Evolutionary conservation across 2,113 vertebrate species (phyloP), one percentile per base, ranked within the genome.

Genomic region (Otus sunia): DNA sequence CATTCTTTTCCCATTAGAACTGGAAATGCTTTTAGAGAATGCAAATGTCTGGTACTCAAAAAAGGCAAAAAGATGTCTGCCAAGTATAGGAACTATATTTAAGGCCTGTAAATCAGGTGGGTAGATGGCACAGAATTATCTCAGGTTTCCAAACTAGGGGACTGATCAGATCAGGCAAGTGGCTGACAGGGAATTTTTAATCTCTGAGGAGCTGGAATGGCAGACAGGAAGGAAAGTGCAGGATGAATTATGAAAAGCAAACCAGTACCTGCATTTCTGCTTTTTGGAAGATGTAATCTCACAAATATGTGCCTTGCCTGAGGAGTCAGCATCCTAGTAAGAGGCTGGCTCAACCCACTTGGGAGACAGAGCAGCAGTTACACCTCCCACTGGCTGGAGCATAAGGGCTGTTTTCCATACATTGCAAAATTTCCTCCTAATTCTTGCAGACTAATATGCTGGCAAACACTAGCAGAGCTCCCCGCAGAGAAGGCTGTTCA

Each of bases 241-340:
- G 75, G 41, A 50, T 45, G 55, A 84, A 71, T 74, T 53, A 83
- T 77, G 64, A 80, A 91, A 94, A 96, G 88, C 72, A 94, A 91
- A 95, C 17, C 55, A 49, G 63, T 62, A 94, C 67, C 72, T 94
- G 86, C 82, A 77, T 69, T 91, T 86, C 89, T 84, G 72, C 86
- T 84, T 95, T 95, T 84, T 69, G 55, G 88, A 86, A 90, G 83
- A 91, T 47, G 50, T 77, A 86, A 88, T 88, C 76, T 91, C 89
- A 86, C 91, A 95, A 84, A 80, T 81, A 95, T 21, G 32, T 60
- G 50, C 58, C 74, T 93, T 95, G 96, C 95, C 93, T 59, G 73
- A 79, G 84, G 90, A 91, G 43, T 43, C 9, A 1, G 60, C 66
- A 39, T 75, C 69, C 50, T 15, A 5, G 15, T 12, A 60, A 71